Evolutionary conservation across 2,797 vertebrate genomes (phyloP).

Genomic region (Myiotriccus ornatus): DNA sequence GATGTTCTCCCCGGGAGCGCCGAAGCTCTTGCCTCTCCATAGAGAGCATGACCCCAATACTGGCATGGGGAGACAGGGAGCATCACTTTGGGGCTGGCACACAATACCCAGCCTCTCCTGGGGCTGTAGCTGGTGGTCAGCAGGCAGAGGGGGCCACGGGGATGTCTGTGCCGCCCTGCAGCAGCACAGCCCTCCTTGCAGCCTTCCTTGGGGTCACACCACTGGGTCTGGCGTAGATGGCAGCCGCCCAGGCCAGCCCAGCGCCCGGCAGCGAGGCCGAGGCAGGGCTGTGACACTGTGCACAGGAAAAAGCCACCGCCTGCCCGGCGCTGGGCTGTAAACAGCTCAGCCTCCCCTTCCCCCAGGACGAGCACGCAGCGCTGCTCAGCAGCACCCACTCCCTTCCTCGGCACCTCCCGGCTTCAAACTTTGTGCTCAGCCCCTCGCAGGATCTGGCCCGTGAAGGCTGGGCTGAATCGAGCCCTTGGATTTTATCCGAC

Average conservation of each 20-base stretch:
- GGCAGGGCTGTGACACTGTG: slow-evolving; percentile 16
- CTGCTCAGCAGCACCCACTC: neutral
- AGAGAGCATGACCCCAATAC: neutral
- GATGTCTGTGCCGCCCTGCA: neutral
- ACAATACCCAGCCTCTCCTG: neutral
- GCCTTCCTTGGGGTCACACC: neutral
- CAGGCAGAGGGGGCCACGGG: neutral
- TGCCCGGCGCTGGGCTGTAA: neutral
- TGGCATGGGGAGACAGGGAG: accelerated
- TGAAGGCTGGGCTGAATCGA: neutral
- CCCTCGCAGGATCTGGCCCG: neutral
- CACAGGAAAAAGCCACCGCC: neutral
- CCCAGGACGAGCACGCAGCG: neutral
- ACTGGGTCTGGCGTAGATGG: accelerated
- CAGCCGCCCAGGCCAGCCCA: neutral
- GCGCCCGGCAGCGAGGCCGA: neutral
- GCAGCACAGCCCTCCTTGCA: neutral
- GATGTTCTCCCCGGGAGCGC: neutral
- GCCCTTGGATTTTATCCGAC: neutral
- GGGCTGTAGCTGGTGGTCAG: neutral
- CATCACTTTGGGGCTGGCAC: neutral
- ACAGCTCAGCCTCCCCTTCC: neutral
- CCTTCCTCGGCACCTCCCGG: neutral
- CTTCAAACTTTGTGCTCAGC: slow-evolving; percentile 10
- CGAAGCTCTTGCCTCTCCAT: neutral